phyloP scores from a whole-genome alignment of 1,140 invertebrate genomes.

The Pachypeltis micranthus region DNA sequence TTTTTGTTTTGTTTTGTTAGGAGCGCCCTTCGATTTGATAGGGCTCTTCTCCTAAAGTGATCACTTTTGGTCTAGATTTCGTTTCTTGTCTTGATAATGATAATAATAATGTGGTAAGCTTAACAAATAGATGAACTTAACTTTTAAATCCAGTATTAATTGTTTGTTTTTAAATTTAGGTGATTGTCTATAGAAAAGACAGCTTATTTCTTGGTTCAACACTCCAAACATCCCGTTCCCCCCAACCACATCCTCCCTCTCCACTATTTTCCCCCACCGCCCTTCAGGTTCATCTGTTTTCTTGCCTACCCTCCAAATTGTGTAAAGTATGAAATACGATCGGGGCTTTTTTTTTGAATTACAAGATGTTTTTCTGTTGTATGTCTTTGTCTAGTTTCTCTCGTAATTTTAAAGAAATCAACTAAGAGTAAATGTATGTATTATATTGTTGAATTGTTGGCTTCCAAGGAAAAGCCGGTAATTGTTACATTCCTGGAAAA shows the following conservation, averaged over 20 bases:
- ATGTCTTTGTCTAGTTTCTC: background rate
- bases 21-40: background rate
- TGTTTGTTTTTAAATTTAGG: background rate
- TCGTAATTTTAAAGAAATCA: background rate
- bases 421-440: background rate
- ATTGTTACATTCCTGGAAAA: constrained; percentile 9
- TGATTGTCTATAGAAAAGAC: constrained; percentile 1
- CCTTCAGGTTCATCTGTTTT: background rate
- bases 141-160: background rate
- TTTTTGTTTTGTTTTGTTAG: background rate
- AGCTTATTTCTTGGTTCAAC: background rate
- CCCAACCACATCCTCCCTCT: too few relatives aligned
- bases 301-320: background rate
- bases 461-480: background rate
- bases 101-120: too few relatives aligned
- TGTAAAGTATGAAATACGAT: background rate
- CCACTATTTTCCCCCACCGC: too few relatives aligned
- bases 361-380: background rate
- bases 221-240: background rate
- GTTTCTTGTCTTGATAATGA: background rate
- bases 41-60: background rate
- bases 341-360: background rate
- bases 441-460: background rate
- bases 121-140: background rate
- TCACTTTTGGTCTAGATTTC: background rate